phyloP scores from a whole-genome alignment of 2,888 invertebrate genomes.

The Euclidia mi region DNA sequence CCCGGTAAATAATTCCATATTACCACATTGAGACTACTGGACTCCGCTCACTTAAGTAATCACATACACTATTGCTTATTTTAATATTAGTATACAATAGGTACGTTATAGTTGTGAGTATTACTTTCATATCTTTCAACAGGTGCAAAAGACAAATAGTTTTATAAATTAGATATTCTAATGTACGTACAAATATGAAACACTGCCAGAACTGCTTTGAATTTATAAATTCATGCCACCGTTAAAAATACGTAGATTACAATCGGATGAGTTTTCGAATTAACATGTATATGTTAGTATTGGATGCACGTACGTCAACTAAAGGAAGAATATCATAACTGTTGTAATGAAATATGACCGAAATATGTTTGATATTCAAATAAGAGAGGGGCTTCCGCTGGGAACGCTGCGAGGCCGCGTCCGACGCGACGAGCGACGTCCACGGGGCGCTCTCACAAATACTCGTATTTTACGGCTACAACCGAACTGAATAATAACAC shows the following conservation, averaged over 20 bases:
- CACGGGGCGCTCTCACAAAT: conserved; percentile 75
- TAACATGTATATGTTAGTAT: conserved; percentile 78
- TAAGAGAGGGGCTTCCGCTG: conserved; percentile 85
- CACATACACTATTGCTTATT: conserved; percentile 43
- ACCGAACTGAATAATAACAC: conserved; percentile 90
- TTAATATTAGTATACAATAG: conserved; percentile 70
- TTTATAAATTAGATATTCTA: no score
- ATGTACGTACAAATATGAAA: conserved; percentile 27
- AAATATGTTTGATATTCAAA: conserved; percentile 89
- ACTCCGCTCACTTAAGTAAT: conserved; percentile 53
- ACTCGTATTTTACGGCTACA: conserved; percentile 88
- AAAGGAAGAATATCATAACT: conserved; percentile 89
- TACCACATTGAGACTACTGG: conserved; percentile 48
- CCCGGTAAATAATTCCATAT: conserved; percentile 71
- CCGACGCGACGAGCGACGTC: conserved; percentile 57
- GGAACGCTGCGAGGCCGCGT: conserved; percentile 63
- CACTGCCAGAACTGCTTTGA: conserved; percentile 39
- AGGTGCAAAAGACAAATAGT: no score
- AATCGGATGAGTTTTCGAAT: conserved; percentile 63
- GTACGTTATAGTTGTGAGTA: conserved; percentile 32
- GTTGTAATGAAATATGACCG: conserved; percentile 86
- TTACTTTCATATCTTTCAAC: conserved; percentile 56
- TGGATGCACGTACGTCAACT: conserved; percentile 76
- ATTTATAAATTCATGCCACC: no score
- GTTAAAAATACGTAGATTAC: no score